phyloP scores from a whole-genome alignment of 2,888 invertebrate species.

The Papilio demoleus region DNA sequence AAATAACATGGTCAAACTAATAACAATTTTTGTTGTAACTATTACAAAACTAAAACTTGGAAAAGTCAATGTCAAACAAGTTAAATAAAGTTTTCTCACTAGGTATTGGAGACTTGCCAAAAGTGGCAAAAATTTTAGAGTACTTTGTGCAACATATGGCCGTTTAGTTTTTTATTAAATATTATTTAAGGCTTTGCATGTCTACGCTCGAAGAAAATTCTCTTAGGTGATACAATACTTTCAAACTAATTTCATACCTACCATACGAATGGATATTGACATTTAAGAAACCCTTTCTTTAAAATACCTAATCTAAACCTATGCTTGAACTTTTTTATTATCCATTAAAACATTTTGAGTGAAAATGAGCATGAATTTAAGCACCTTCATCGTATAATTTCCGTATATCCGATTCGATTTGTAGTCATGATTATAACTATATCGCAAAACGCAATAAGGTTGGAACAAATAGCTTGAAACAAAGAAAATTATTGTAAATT shows the following conservation, averaged over 20 bases:
- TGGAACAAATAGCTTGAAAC: neutral
- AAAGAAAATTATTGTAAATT: neutral
- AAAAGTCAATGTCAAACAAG: slow-evolving; percentile 1
- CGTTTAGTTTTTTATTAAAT: neutral
- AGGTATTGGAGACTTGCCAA: slow-evolving; percentile 18
- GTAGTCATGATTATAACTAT: neutral
- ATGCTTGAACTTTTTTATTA: neutral
- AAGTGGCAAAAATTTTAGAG: neutral
- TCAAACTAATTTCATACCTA: neutral
- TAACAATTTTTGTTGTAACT: no score
- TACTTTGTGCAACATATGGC: neutral
- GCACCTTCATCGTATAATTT: neutral
- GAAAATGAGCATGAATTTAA: neutral
- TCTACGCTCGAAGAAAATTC: neutral
- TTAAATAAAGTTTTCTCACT: slow-evolving; percentile 8
- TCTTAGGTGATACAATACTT: neutral
- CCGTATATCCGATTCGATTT: neutral
- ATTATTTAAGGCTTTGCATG: slow-evolving; percentile 6
- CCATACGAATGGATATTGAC: neutral
- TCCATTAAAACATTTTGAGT: neutral
- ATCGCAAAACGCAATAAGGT: neutral
- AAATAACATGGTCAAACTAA: neutral
- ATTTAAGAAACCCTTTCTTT: no score
- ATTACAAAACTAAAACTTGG: neutral
- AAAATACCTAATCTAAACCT: neutral